Evolutionary conservation across 2,888 invertebrate species (phyloP).

Genomic region (Biston stratarius): DNA sequence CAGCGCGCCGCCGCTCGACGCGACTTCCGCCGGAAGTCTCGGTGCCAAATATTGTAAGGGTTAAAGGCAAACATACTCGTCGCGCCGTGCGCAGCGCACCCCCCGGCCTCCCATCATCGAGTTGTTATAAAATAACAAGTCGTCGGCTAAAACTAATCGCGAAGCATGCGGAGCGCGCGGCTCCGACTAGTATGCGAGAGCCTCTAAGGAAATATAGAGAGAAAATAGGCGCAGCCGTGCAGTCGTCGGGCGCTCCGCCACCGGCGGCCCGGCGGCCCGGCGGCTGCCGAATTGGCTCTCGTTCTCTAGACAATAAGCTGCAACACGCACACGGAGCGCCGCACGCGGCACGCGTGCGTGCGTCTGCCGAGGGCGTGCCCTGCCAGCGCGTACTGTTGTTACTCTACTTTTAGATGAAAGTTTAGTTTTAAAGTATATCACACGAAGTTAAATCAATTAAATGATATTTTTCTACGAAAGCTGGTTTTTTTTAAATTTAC

Average conservation of each 20-base stretch:
- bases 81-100: no score
- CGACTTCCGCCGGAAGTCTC: slow-evolving; percentile 25
- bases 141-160: no score
- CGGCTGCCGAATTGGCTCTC: slow-evolving; percentile 6
- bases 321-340: slow-evolving; percentile 50
- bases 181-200: no score
- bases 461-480: slow-evolving; percentile 67
- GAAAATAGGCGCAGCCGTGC: no score
- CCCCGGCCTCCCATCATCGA: no score
- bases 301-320: slow-evolving; percentile 57
- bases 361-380: slow-evolving; percentile 5
- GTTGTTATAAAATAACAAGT: no score
- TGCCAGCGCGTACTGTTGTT: slow-evolving; percentile 30
- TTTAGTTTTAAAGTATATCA: slow-evolving; percentile 44
- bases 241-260: no score
- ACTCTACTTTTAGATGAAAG: slow-evolving; percentile 39
- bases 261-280: no score
- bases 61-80: no score
- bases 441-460: slow-evolving; percentile 67
- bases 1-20: background rate
- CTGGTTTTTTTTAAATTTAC: slow-evolving; percentile 37
- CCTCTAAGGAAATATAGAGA: no score
- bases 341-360: slow-evolving; percentile 13
- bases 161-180: no score
- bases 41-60: slow-evolving; percentile 64